Evolutionary conservation across 2,113 vertebrate species (phyloP).

Genomic region (Fukomys damarensis): DNA sequence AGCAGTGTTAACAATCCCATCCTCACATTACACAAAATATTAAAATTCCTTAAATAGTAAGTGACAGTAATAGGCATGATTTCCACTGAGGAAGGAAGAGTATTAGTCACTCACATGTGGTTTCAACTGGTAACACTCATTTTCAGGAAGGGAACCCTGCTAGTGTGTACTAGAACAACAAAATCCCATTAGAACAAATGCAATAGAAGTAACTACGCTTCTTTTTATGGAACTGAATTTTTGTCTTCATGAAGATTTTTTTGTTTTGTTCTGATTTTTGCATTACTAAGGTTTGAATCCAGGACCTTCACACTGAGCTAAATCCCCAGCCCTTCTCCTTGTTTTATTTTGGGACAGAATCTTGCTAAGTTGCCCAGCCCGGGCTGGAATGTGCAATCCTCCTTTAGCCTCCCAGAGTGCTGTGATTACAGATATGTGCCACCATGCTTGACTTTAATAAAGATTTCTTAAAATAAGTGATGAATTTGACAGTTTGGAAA

Average conservation of each 20-base stretch:
- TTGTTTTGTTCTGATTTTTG: background rate
- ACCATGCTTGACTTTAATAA: background rate
- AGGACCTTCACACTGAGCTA: background rate
- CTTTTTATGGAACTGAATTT: background rate
- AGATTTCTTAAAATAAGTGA: background rate
- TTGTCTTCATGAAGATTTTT: background rate
- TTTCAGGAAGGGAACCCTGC: background rate
- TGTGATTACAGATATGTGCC: no score
- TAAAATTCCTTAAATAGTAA: background rate
- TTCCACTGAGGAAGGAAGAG: background rate
- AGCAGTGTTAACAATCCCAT: background rate
- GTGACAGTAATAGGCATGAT: background rate
- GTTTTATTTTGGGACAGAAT: background rate
- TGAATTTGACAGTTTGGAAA: no score
- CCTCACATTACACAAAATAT: background rate
- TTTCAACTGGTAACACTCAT: background rate
- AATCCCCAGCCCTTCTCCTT: background rate
- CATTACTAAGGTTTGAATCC: background rate
- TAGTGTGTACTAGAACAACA: background rate
- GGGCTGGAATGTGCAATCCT: background rate
- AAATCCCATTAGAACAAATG: background rate
- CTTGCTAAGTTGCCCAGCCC: background rate
- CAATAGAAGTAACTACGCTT: rapidly evolving
- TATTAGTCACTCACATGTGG: background rate
- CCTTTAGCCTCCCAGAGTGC: background rate